Conservation (phyloP, 2,113 vertebrate species). For the Rynchops niger region DNA sequence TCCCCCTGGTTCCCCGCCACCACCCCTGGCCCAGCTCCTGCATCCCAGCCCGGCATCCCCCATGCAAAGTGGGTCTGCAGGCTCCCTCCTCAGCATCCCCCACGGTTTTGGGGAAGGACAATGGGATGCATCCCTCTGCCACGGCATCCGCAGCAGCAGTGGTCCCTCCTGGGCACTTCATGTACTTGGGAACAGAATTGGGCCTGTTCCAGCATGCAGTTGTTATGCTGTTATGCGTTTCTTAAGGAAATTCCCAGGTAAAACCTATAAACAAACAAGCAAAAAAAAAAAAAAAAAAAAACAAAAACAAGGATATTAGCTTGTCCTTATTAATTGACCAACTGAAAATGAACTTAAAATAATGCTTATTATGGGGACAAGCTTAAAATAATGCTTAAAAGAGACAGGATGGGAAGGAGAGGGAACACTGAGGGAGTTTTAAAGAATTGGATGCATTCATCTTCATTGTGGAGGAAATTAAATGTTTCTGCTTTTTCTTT, state of each 20-base stretch:
- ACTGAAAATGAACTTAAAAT: not conserved
- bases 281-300: not conserved
- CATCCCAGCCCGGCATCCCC: not conserved
- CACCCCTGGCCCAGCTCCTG: not conserved
- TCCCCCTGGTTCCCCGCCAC: too few relatives aligned
- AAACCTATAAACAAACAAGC: not conserved
- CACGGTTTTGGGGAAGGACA: rapidly evolving
- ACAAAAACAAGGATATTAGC: not conserved
- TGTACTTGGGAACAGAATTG: rapidly evolving
- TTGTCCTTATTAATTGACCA: not conserved
- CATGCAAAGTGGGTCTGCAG: not conserved
- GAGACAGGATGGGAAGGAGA: not conserved
- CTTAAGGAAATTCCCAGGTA: not conserved
- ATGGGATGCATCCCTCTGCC: too few relatives aligned
- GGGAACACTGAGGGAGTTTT: not conserved
- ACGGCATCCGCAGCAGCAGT: not conserved
- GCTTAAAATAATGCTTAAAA: not conserved
- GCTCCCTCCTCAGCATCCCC: not conserved
- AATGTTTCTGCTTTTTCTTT: not conserved
- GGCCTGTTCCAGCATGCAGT: not conserved
- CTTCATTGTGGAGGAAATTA: constrained; percentile 25
- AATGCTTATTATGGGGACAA: not conserved
- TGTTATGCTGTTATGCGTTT: rapidly evolving
- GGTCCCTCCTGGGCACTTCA: not conserved
- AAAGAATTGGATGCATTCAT: not conserved